Conservation (phyloP, 2,797 vertebrate species). For the Lithobates pipiens region DNA sequence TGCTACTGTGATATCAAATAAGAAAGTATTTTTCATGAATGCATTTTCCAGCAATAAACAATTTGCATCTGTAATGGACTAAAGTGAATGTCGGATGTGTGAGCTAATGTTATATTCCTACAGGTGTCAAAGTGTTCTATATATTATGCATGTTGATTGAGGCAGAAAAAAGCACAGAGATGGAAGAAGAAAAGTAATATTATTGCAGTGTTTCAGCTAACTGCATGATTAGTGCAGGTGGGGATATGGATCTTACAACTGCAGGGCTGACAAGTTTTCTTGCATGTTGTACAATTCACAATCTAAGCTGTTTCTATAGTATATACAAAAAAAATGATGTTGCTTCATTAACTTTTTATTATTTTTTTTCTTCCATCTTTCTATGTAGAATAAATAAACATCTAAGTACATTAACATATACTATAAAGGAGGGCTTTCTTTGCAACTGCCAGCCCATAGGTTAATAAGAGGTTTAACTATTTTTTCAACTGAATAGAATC, state of each 20-base stretch:
- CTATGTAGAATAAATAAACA: background rate
- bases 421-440: background rate
- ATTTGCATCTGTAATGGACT: conserved; percentile 64
- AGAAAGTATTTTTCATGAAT: conserved; percentile 65
- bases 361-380: background rate
- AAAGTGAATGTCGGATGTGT: conserved; percentile 50
- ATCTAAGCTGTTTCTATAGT: background rate
- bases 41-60: conserved; percentile 65
- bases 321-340: background rate
- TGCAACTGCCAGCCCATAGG: background rate
- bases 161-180: conserved; percentile 63
- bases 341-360: background rate
- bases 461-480: too few species aligned
- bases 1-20: conserved; percentile 57
- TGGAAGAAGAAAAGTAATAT: conserved; percentile 60
- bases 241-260: conserved; percentile 36
- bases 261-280: background rate
- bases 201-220: conserved; percentile 57
- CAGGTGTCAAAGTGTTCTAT: conserved; percentile 66
- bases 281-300: background rate
- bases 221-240: conserved; percentile 58
- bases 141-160: conserved; percentile 69
- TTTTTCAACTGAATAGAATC: too few species aligned
- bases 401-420: background rate
- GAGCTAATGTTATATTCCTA: conserved; percentile 57